Evolutionary conservation across 2,888 invertebrate genomes (phyloP), one percentile per base, ranked within the genome.

Genomic region (Ophion obscuratus): DNA sequence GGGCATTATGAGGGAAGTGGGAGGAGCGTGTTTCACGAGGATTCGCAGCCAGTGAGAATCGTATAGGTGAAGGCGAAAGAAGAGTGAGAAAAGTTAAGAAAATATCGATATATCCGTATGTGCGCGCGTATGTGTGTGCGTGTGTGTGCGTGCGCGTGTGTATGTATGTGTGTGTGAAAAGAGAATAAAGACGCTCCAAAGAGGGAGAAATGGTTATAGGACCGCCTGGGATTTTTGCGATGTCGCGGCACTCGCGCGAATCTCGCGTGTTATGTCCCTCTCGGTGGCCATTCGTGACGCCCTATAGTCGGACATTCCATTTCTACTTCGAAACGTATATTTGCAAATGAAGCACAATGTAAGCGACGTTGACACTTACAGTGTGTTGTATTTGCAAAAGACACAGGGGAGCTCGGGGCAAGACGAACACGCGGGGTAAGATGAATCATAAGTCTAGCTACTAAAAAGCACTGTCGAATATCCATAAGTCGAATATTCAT

Each of bases 1-100:
- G 92, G 93, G 92, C 92, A 91, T 92, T 92, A 92, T 91, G 91
- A 92, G 90, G 86, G 67, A 84, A 86, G 87, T 86, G 84, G 87
- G 88, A 86, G 88, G 88, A 84, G 88, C 88, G 87, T 86, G 70
- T 61, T 71, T 74, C 20, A 81, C 36, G 81, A 81, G 78, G 70
- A 75, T 81, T 36, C 75, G 70, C 73, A 67, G 85, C 59, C 74
- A 78, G 66, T 68, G 73, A 17, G 24, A 53, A 73, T 66, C 62
- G 31, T 75, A 66, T 80, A 24, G 36, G 53, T 61, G 57, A 62
- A 27, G 36, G 61, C 47, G 57, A 62, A 27, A 24, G 70, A 85
- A 81, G 81, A 67, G 53, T 24, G 10, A 68, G n/a, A 68, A 20
- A 75, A 64, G 17, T 67, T 17, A 76, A 66, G 20, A 20, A 14